phyloP scores from a whole-genome alignment of 2,797 vertebrate genomes.

The Eulemur coronatus region DNA sequence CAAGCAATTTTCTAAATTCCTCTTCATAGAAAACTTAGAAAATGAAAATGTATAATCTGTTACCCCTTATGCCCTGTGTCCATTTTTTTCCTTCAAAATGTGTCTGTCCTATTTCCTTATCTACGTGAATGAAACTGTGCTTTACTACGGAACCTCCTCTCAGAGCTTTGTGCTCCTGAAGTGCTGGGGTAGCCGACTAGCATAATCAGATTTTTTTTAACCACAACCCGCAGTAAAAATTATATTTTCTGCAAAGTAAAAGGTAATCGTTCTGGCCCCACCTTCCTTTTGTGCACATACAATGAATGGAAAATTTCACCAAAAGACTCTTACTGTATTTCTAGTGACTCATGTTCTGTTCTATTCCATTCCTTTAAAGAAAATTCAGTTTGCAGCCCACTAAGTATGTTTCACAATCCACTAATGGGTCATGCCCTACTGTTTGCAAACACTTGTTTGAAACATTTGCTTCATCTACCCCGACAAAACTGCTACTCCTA shows the following conservation, averaged over 20 bases:
- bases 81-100: neutral
- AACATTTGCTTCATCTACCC: neutral
- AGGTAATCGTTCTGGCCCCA: neutral
- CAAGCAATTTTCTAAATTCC: neutral
- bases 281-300: neutral
- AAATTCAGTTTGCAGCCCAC: neutral
- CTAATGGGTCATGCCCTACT: neutral
- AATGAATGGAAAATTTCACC: slow-evolving; percentile 7
- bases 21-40: neutral
- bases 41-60: neutral
- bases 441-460: neutral
- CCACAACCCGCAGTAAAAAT: neutral
- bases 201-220: neutral
- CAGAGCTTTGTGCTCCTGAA: neutral
- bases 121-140: neutral
- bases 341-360: neutral
- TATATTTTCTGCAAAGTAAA: neutral
- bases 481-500: neutral
- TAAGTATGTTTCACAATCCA: neutral
- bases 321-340: neutral
- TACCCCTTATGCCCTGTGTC: neutral
- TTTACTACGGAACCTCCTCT: neutral
- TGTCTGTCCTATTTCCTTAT: neutral
- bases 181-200: neutral
- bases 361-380: neutral